These are phyloP conservation scores for Nipponia nippon DNA, from an alignment of 2,113 vertebrate species.

Conservation along the genomic window DNA sequence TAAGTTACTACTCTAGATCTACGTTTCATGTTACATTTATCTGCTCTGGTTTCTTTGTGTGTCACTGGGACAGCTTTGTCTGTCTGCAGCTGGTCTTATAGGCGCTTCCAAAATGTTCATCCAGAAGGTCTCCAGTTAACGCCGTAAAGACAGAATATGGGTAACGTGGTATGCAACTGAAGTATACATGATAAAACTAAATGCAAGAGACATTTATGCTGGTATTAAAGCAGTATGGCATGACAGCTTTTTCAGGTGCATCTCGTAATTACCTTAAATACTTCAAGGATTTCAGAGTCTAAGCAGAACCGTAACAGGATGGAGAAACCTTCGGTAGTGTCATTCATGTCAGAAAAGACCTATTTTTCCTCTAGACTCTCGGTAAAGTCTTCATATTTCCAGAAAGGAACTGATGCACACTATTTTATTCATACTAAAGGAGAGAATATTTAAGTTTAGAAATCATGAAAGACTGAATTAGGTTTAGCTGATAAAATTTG, in stretches of 20 bases:
- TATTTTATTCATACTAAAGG: not conserved
- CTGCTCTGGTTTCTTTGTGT: not conserved
- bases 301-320: not conserved
- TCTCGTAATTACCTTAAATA: not conserved
- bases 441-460: not conserved
- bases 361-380: not conserved
- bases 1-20: not conserved
- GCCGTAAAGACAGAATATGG: accelerated
- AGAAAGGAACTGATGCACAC: not conserved
- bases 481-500: not conserved
- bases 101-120: not conserved
- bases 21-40: not conserved
- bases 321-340: not conserved
- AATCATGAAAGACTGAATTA: not conserved
- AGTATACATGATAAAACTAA: not conserved
- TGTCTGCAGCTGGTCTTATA: not conserved
- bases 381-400: not conserved
- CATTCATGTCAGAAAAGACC: not conserved
- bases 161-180: not conserved
- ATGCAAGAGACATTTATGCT: not conserved
- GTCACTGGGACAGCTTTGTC: not conserved
- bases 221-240: not conserved
- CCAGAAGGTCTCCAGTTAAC: not conserved
- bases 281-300: not conserved
- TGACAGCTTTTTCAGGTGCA: not conserved